A percentile compares a stretch with the other conserved stretches of the same genome.
Conservation (phyloP, 2,797 vertebrate genomes). For the Loris lydekkerianus region DNA sequence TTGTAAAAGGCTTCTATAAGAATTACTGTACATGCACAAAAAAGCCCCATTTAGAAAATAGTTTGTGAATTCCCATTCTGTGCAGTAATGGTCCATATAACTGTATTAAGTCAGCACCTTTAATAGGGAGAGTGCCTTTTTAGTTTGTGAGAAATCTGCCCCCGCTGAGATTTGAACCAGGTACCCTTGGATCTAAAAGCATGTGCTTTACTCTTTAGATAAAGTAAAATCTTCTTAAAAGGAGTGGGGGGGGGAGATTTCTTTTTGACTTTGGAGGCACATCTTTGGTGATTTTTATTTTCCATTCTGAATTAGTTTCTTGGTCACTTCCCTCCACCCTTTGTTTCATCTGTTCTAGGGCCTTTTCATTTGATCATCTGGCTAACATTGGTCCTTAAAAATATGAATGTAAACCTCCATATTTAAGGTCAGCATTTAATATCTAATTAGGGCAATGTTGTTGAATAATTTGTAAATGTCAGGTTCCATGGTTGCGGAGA, state of each 20-base stretch:
- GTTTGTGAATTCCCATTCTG: constrained; percentile 82
- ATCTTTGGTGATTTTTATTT: constrained; percentile 74
- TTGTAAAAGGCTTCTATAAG: constrained; percentile 81
- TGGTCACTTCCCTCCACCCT: neutral
- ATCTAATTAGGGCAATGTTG: neutral
- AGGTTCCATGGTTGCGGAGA: neutral
- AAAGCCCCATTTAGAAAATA: constrained; percentile 80
- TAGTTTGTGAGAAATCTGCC: constrained; percentile 81
- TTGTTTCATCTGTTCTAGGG: constrained; percentile 51
- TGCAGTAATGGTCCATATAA: constrained; percentile 80
- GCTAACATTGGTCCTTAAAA: constrained; percentile 42
- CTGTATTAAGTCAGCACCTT: constrained; percentile 83
- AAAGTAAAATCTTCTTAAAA: constrained; percentile 80
- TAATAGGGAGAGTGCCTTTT: constrained; percentile 81
- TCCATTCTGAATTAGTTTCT: constrained; percentile 66
- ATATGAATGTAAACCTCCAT: constrained; percentile 26
- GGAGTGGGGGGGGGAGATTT: neutral
- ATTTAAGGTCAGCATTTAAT: constrained; percentile 31
- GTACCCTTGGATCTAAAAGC: constrained; percentile 84
- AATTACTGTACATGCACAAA: constrained; percentile 84
- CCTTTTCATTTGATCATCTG: constrained; percentile 29
- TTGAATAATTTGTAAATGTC: constrained; percentile 35
- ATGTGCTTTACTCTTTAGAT: constrained; percentile 68
- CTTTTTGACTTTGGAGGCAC: constrained; percentile 65
- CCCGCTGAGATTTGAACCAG: constrained; percentile 83